Evolutionary conservation across 1,140 invertebrate genomes (phyloP), one percentile per base, ranked within the genome.

Genomic region (Branchinecta lindahli): DNA sequence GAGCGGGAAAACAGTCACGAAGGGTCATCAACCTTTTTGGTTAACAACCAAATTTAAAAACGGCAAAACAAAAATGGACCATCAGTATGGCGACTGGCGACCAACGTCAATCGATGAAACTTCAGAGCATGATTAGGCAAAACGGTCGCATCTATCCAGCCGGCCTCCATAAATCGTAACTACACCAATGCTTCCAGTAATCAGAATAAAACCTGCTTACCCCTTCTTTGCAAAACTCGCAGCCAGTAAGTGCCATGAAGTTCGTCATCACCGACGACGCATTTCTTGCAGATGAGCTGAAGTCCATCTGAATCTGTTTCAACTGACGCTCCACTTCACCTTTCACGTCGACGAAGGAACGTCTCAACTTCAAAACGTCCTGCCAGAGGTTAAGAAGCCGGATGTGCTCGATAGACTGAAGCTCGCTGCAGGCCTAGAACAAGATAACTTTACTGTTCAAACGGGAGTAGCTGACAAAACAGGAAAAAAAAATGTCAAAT

Each of bases 231-330:
- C 52, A 61, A 61, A 15, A 61, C 18, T 61, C 52, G 18, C 52
- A 61, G 52, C 52, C 52, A 61, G 52, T 61, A 15, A 61, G 18
- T 61, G 52, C 52, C 52, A 61, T 61, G 12, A 61, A 61, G 18
- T 61, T 61, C 18, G 52, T 20, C 12, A 61, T 12, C 12, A 12
- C 18, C 18, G 12, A 12, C 12, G 52, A 61, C 12, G 52, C 18
- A 20, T 61, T 61, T 61, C 18, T 61, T 15, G 18, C 52, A 15
- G 52, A 61, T 61, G 52, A 15, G 52, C 6, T 61, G 52, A 61
- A 61, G 18, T 61, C 52, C 52, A 61, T 61, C 6, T 61, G 52
- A 61, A 61, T 61, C 6, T 61, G 52, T 6, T 61, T 61, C 12
- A 61, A 20, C 18, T 61, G 52, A 15, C 52, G 12, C 18, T 61